Evolutionary conservation across 2,797 vertebrate species (phyloP).

Genomic region (Sebastes kiyomatsui): DNA sequence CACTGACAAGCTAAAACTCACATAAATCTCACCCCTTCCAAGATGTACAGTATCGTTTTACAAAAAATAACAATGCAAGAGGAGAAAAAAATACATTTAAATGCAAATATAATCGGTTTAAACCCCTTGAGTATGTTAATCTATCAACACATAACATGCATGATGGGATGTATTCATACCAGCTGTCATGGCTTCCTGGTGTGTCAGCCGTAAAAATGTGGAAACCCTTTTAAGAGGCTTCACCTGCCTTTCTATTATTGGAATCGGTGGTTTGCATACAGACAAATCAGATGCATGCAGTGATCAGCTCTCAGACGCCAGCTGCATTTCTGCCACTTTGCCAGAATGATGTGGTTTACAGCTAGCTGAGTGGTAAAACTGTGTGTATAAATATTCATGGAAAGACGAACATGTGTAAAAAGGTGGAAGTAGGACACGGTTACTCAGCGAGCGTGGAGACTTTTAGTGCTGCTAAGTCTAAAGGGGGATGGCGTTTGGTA

Average conservation of each 20-base stretch:
- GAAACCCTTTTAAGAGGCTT: background rate
- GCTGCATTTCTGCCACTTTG: conserved; percentile 20
- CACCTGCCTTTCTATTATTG: background rate
- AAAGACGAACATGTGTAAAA: background rate
- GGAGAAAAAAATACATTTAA: too few relatives aligned
- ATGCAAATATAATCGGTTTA: background rate
- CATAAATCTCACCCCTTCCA: background rate
- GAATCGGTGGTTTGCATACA: background rate
- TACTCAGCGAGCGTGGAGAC: background rate
- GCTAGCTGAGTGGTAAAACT: conserved; percentile 7
- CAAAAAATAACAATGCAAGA: background rate
- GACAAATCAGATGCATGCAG: background rate
- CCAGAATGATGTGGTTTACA: conserved; percentile 13
- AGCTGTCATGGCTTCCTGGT: background rate
- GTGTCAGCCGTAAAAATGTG: background rate
- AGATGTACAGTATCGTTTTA: background rate
- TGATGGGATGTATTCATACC: background rate
- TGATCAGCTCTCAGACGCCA: background rate
- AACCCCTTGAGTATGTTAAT: too few relatives aligned
- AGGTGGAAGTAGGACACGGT: background rate
- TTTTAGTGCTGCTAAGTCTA: background rate
- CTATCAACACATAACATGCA: too few relatives aligned
- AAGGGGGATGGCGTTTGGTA: background rate
- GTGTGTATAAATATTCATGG: conserved; percentile 30
- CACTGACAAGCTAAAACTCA: background rate